Evolutionary conservation across 30 jellyfish, hydroid and myxozoan species (phyloP), one percentile per base, ranked within the genome.

Genomic region (Aurelia aurita): DNA sequence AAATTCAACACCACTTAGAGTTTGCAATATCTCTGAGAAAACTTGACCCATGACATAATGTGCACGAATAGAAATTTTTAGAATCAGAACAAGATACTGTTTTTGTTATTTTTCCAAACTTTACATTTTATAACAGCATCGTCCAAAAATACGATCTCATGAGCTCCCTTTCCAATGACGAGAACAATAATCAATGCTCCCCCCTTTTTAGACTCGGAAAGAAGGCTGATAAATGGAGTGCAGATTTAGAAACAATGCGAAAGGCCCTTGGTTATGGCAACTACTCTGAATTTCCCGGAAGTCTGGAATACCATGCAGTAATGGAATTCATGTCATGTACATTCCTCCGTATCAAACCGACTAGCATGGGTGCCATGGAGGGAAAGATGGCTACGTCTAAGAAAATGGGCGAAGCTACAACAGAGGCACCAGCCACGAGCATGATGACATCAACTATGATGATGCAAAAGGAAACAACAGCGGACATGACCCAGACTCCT

Each of bases 231-330:
- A 32, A 43, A 47, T 80, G 82, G 90, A 67, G 75, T 29, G 63
- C 46, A 0, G 95, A 92, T 73, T 60, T 92, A 35, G 93, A 87
- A 68, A 79, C 96, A 19, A 51, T 87, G 73, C 85, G 91, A 44
- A 94, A 94, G 70, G 97, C 99, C 3, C 54, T 79, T 21, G 99
- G 99, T 1, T 88, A 81, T 60, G 97, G 97, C 25, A 62, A 59
- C 69, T 84, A 86, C 44, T 96, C 95, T 2, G 76, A 49, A 31
- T 72, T 45, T 53, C 84, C 73, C 7, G 99, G 97, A 14, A 92
- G 77, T 59, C 58, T 72, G 5, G 97, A 91, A 34, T 74, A 76
- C 63, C 85, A 94, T 58, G 85, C 23, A 49, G 96, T 84, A 2
- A 39, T 45, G 27, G 91, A 74, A 68, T 94, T 94, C 72, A 47